Evolutionary conservation across 1,140 invertebrate genomes (phyloP), one percentile per base, ranked within the genome.

Genomic region (Liolophura sinensis): DNA sequence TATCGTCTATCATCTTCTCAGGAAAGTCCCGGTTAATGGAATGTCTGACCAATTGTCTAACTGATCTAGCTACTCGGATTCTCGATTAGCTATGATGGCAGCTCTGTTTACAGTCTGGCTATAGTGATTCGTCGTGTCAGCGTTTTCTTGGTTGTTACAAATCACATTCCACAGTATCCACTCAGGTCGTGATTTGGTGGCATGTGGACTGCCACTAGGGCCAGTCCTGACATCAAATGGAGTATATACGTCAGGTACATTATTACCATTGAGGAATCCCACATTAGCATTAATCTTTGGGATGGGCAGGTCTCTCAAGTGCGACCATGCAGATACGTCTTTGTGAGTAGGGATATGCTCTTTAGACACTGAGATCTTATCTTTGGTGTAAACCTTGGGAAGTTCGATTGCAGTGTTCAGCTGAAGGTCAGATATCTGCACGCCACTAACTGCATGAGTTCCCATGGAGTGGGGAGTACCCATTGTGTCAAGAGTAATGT

Each of bases 21-120:
- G 67, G 63, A 57, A 69, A 69, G 22, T 71, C 70, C 27, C 49
- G 24, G 51, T 67, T n/a, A n/a, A n/a, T n/a, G n/a, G n/a, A n/a
- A n/a, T n/a, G n/a, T n/a, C 50, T 40, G 31, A 40, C 31, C 3
- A 40, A 40, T 40, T 40, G 31, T 40, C 31, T 5, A 40, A 40
- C 31, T 40, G 31, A 3, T 40, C 9, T 40, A 40, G 31, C 9
- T 40, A 9, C 9, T 40, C 31, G 31, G 31, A 40, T 40, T 40
- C 31, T 40, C 9, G 31, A 40, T 5, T 40, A 40, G 31, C 31
- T 40, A 40, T 40, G 31, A 40, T 40, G 31, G 31, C 9, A 40
- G 31, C 31, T 40, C 31, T 40, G 31, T 40, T 40, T 9, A 40
- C 31, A 40, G 31, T 40, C 31, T 40, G 31, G 31, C 31, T 40